These are phyloP conservation scores for Acanthoscelides obtectus DNA, from an alignment of 2,888 invertebrate genomes.

Conservation along the genomic window DNA sequence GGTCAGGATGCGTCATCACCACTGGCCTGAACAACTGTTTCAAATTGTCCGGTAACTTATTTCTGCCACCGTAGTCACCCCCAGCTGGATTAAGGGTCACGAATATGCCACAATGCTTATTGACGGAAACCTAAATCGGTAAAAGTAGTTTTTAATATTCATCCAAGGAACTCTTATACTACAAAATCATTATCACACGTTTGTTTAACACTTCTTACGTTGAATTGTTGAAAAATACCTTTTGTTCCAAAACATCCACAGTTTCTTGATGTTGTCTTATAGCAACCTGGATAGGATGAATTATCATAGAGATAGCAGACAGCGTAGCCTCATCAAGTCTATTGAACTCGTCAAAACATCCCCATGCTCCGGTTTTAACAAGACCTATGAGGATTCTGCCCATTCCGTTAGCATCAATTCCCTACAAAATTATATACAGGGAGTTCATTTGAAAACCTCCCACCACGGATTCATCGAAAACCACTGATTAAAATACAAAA, in stretches of 20 bases:
- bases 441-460: no score
- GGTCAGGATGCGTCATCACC: constrained; percentile 92
- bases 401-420: constrained; percentile 93
- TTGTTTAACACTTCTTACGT: no score
- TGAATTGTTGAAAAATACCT: constrained; percentile 36
- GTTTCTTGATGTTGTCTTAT: constrained; percentile 58
- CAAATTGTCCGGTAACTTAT: constrained; percentile 89
- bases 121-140: constrained; percentile 66
- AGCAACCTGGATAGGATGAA: constrained; percentile 84
- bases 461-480: no score
- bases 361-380: constrained; percentile 95
- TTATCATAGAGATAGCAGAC: constrained; percentile 91
- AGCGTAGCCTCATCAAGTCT: constrained; percentile 90
- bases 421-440: constrained; percentile 57
- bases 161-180: no score
- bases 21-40: constrained; percentile 92
- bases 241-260: constrained; percentile 52
- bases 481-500: no score
- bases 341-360: constrained; percentile 99
- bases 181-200: no score
- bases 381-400: constrained; percentile 89
- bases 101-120: constrained; percentile 90
- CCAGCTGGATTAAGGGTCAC: constrained; percentile 97
- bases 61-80: constrained; percentile 92
- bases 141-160: no score